These are phyloP conservation scores for Heptranchias perlo DNA, from an alignment of 2,113 vertebrate species.

Conservation along the genomic window DNA sequence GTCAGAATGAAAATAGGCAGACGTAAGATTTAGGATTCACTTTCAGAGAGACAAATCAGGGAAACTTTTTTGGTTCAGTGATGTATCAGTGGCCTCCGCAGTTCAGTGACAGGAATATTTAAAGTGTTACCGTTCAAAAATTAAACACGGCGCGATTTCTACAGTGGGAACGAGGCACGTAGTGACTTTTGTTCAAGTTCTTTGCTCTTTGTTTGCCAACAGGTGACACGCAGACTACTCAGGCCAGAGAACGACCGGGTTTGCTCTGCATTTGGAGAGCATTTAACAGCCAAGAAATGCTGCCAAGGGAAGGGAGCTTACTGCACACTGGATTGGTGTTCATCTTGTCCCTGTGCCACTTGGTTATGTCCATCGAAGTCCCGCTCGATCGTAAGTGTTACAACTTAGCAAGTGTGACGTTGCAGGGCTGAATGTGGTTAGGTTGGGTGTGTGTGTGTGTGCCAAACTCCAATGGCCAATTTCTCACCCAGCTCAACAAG, in stretches of 20 bases:
- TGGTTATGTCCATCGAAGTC: background rate
- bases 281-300: background rate
- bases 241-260: background rate
- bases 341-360: background rate
- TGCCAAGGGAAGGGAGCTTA: background rate
- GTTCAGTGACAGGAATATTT: too few species aligned
- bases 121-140: too few species aligned
- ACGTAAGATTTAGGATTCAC: too few species aligned
- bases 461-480: background rate
- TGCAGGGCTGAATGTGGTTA: background rate
- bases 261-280: background rate
- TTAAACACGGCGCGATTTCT: background rate
- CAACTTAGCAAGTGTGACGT: background rate
- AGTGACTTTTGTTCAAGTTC: background rate
- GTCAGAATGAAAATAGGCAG: too few species aligned
- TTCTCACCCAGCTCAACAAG: background rate
- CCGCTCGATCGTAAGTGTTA: slow-evolving; percentile 22
- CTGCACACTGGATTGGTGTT: background rate
- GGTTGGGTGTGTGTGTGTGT: too few species aligned
- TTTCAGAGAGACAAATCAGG: too few species aligned
- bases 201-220: background rate
- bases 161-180: too few species aligned
- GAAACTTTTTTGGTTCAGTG: background rate
- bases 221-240: background rate
- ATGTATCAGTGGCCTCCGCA: too few species aligned